Evolutionary conservation across 1,140 invertebrate genomes (phyloP).

Genomic region (Kradibia gibbosae): DNA sequence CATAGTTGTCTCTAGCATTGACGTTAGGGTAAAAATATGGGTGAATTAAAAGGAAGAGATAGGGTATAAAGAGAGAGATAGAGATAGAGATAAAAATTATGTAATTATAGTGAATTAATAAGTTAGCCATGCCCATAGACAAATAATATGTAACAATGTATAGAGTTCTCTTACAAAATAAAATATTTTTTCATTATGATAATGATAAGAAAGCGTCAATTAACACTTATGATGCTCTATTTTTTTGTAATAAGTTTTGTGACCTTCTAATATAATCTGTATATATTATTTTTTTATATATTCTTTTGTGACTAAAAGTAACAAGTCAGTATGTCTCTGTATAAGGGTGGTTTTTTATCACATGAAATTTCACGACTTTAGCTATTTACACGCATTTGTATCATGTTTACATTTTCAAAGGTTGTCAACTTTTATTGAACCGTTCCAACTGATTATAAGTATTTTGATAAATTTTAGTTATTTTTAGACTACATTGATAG

Average conservation of each 20-base stretch:
- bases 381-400: not conserved
- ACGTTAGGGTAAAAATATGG: too few relatives aligned
- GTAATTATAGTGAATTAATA: constrained; percentile 31
- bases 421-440: constrained; percentile 12
- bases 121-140: not conserved
- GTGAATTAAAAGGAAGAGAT: not conserved
- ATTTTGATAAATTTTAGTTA: not conserved
- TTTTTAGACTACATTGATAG: not conserved
- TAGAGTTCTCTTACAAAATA: constrained; percentile 40
- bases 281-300: constrained; percentile 14
- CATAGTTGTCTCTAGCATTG: not conserved
- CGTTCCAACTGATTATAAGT: not conserved
- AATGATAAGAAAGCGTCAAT: constrained; percentile 19
- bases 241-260: constrained; percentile 25
- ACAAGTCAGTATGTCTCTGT: too few relatives aligned
- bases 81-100: not conserved
- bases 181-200: not conserved
- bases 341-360: constrained; percentile 25
- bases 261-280: not conserved
- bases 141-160: constrained; percentile 31
- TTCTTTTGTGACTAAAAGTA: not conserved
- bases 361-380: constrained; percentile 11
- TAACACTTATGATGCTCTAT: constrained; percentile 12
- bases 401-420: not conserved
- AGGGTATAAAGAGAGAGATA: not conserved